Evolutionary conservation across 1,140 invertebrate species (phyloP), one percentile per base, ranked within the genome.

Genomic region (Lordiphosa collinella): DNA sequence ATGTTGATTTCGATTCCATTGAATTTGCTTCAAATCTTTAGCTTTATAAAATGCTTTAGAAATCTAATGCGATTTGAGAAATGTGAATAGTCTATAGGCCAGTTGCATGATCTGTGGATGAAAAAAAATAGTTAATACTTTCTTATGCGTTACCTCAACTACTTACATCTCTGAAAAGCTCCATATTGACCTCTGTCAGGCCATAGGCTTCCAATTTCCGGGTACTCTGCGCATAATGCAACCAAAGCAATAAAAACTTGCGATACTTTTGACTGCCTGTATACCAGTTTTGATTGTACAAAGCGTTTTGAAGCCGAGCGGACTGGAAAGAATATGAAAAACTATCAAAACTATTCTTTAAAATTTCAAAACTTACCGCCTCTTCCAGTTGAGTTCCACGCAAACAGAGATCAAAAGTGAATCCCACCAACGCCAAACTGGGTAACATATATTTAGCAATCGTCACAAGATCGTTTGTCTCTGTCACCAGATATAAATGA

Each of bases 81-180:
- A 25, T 6, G 22, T 4, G 7, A 25, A 25, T 25, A 25, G 22
- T 25, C 6, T 25, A 7, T 25, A 29, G 25, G 25, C 25, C 25
- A 29, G 2, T 29, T 29, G 6, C 25, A 29, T 29, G 7, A 29
- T 29, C 25, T 29, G 25, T 29, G 25, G 2, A 8, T 5, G 0
- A 8, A 29, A 8, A 7, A 8, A 25, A 29, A 2, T 29, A 29
- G n/a, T n/a, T n/a, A 8, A 6, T 0, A 25, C 1, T 25, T 25
- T 7, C 7, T 1, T 6, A 25, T 29, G 1, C 1, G 0, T 29
- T 29, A 1, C 1, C 5, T 25, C 7, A 29, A 29, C 2, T 0
- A 62, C 71, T 62, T 1, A 80, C 78, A 12, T 80, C 61, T 0
- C 60, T 36, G 13, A 80, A 80, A 43, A 84, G 76, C 18, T 51